Percentiles rank a stretch among this genome's conserved stretches.
phyloP scores from a whole-genome alignment of 1,140 invertebrate genomes.

The Araneus ventricosus region DNA sequence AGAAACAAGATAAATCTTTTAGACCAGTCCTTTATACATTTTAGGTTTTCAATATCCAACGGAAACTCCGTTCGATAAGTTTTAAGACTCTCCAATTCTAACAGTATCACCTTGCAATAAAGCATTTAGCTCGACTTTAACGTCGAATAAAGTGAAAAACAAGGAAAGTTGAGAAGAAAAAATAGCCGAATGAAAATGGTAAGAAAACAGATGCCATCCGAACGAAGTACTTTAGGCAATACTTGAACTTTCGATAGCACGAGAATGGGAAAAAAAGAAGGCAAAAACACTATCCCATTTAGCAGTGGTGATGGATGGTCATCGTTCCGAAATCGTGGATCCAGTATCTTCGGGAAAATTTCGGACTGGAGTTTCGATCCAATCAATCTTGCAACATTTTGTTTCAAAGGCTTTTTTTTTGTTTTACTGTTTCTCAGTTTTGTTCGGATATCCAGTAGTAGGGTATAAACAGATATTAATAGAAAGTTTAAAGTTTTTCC shows the following conservation, averaged over 20 bases:
- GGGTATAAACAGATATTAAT: neutral
- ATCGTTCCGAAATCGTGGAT: neutral
- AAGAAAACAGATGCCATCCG: neutral
- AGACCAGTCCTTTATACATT: no score
- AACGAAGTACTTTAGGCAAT: neutral
- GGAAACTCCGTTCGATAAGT: neutral
- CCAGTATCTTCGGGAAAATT: neutral
- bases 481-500: neutral
- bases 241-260: neutral
- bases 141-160: neutral
- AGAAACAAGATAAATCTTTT: no score
- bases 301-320: slow-evolving; percentile 27
- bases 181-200: neutral
- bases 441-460: neutral
- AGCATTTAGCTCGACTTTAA: neutral
- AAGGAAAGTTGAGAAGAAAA: neutral
- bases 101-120: neutral
- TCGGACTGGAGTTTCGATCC: slow-evolving; percentile 5
- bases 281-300: slow-evolving; percentile 37
- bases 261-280: neutral
- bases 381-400: slow-evolving; percentile 39
- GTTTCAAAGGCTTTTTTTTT: neutral
- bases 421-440: neutral
- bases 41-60: no score
- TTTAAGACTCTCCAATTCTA: neutral